Base-by-base conservation (phyloP, 2,113 vertebrate species). In the Vanacampus margaritifer region DNA sequence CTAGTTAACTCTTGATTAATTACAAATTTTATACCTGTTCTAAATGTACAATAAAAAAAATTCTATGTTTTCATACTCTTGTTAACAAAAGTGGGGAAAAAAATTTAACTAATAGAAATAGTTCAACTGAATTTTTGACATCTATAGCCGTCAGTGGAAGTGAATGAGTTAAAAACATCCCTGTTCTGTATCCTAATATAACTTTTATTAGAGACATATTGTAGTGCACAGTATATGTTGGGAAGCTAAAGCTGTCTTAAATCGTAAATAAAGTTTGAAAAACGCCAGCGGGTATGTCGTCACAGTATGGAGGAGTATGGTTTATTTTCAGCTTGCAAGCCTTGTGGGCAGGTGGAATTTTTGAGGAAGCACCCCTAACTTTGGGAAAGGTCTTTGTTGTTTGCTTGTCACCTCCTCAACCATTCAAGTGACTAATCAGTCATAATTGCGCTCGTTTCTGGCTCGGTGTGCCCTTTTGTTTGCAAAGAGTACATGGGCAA, bases 391-490 rank as follows among this genome's bases (percentile, higher is more conserved):
- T 16, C n/a, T 37, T 37, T 61, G 10, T 24, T 41, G 37, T 50
- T 37, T 2, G 16, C 45, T 68, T 65, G 71, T n/a, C 69, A 63
- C 74, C 76, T 70, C 78, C 41, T 86, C 83, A 75, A n/a, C 37
- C 75, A 67, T 74, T 83, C 81, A 79, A 78, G 72, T 67, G 77
- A 79, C 68, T 86, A 88, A 90, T 89, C 23, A 24, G 64, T 2
- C 45, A 68, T 89, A 86, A 90, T 89, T 79, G 81, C 41, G 61
- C 41, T 64, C 51, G 50, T 64, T 74, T 65, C 32, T 59, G 21
- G 28, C 7, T 2, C 68, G 41, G 24, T 41, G 11, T n/a, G 48
- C 64, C 60, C 71, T 71, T 82, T 86, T 79, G 76, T 86, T 71
- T 23, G 43, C 32, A 50, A 65, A 65, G 28, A 9, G 24, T 46